Conservation (phyloP, 2,888 invertebrate genomes). For the Ischnura elegans region DNA sequence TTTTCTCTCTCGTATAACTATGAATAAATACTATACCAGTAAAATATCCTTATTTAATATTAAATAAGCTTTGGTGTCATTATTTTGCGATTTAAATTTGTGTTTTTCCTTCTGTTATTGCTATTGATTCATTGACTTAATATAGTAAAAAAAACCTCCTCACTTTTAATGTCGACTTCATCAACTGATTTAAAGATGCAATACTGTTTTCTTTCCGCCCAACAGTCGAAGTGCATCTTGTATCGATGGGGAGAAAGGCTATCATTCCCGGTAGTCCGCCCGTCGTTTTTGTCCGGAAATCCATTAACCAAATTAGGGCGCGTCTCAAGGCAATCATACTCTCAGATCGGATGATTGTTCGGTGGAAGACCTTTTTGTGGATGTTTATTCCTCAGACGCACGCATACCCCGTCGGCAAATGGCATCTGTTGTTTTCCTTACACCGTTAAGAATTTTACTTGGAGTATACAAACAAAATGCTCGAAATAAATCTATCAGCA, state of each 20-base stretch:
- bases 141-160: too few species aligned
- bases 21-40: too few species aligned
- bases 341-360: background rate
- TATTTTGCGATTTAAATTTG: too few species aligned
- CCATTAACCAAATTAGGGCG: slow-evolving; percentile 1
- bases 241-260: background rate
- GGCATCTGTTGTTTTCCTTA: background rate
- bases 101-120: too few species aligned
- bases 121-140: too few species aligned
- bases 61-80: too few species aligned
- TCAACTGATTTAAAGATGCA: background rate
- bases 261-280: background rate
- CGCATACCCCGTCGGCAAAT: background rate
- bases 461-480: too few species aligned
- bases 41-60: too few species aligned
- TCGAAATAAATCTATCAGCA: too few species aligned
- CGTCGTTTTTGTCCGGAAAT: background rate
- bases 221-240: background rate
- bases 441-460: background rate
- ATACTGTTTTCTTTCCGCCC: background rate
- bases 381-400: background rate
- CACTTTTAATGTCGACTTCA: too few species aligned
- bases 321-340: background rate
- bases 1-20: too few species aligned
- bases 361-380: background rate